phyloP scores from a whole-genome alignment of 2,888 invertebrate genomes.

The Eupsilia transversa region DNA sequence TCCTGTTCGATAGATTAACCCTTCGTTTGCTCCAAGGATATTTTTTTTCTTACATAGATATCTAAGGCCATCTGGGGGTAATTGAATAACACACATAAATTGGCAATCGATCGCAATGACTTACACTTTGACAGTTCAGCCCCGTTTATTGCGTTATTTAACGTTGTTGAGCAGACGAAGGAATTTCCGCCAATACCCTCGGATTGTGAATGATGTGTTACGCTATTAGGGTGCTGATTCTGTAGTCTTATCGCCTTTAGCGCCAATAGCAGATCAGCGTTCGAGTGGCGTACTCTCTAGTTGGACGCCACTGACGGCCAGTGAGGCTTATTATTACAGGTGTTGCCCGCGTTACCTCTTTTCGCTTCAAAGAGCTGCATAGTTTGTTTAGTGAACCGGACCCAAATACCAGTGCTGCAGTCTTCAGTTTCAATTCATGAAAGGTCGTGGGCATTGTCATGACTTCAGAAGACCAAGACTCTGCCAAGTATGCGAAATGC shows the following conservation, averaged over 20 bases:
- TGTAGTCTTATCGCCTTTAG: background rate
- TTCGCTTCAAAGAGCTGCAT: slow-evolving; percentile 11
- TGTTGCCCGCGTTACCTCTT: background rate
- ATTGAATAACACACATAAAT: too few relatives aligned
- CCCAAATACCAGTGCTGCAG: slow-evolving; percentile 5
- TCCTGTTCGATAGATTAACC: too few relatives aligned
- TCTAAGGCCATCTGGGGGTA: too few relatives aligned
- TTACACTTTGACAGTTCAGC: too few relatives aligned
- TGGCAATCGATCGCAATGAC: too few relatives aligned
- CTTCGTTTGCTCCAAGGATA: too few relatives aligned
- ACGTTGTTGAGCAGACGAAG: background rate
- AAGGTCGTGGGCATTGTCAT: slow-evolving; percentile 9
- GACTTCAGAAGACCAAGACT: background rate
- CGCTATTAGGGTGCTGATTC: background rate
- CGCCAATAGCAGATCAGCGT: background rate
- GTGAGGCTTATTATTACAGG: slow-evolving; percentile 6
- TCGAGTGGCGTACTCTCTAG: background rate
- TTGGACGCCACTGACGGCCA: background rate
- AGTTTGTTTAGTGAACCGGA: background rate
- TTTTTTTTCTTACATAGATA: too few relatives aligned
- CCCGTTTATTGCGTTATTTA: too few relatives aligned
- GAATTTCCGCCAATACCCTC: background rate
- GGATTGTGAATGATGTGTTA: background rate
- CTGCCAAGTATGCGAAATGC: slow-evolving; percentile 18
- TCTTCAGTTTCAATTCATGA: background rate